Evolutionary conservation across 2,888 invertebrate genomes (phyloP), one percentile per base, ranked within the genome.

Genomic region (Drosophila barbarae): DNA sequence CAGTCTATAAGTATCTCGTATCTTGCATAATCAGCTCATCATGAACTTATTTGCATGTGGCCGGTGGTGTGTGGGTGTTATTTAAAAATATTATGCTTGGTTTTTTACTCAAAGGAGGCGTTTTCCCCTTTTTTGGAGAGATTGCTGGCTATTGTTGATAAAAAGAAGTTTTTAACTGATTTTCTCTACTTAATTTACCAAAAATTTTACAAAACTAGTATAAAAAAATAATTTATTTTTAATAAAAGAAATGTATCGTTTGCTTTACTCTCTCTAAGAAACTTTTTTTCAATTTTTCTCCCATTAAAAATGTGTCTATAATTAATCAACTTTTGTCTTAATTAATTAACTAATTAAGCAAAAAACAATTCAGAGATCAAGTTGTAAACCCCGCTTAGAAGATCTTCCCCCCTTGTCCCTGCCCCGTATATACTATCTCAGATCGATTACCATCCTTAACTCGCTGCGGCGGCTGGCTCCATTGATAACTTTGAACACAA

Each of bases 401-500:
- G 23, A 4, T 4, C 23, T 4, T 23, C 4, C 9, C 18, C 15
- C 23, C 18, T 18, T 2, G 4, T 32, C 21, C 13, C 3, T n/a
- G 10, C 13, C 10, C 39, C 7, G 15, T 15, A 53, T 21, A n/a
- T 21, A 21, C 18, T 18, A 61, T 23, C 59, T 72, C 61, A 55
- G 55, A 55, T 54, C 60, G 50, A 50, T 53, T 69, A 34, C 64
- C 75, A 61, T 68, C 71, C 52, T 41, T 7, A 36, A n/a, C 18
- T 36, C 50, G 35, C 2, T 13, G 26, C 32, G 60, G 73, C 75
- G 79, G 73, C 70, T 47, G 38, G 67, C 77, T 76, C 68, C 84
- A 82, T 82, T 82, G 84, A 82, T 82, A 84, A 84, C 79, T 82
- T 69, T 66, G 71, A 72, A 74, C 79, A 82, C 84, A 82, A 82